These are phyloP conservation scores for Ormyrus nitidulus DNA, from an alignment of 2,888 invertebrate genomes.

Conservation along the genomic window DNA sequence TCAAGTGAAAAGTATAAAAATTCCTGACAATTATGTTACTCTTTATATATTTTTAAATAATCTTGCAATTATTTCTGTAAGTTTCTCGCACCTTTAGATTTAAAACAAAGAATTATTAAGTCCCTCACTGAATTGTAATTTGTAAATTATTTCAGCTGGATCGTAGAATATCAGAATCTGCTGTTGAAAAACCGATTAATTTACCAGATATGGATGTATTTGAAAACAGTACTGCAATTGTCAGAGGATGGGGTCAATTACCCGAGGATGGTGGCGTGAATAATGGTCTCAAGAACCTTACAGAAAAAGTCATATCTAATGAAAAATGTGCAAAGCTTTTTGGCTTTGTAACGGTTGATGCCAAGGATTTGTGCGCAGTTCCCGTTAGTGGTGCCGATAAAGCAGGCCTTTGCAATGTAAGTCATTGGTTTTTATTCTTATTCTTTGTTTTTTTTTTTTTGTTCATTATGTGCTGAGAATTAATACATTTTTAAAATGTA, in stretches of 20 bases:
- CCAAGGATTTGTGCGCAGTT: constrained; percentile 9
- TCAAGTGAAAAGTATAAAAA: not conserved
- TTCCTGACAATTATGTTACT: not conserved
- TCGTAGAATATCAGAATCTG: constrained; percentile 3
- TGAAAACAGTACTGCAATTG: not conserved
- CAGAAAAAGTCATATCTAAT: not conserved
- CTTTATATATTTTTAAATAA: not conserved
- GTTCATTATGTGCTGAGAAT: too few species aligned
- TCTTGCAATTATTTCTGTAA: constrained; percentile 19
- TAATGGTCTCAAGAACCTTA: not conserved
- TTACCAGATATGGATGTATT: constrained; percentile 5
- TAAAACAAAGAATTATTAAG: not conserved
- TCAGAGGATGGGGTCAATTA: constrained; percentile 10
- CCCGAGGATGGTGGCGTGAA: not conserved
- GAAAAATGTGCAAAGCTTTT: not conserved
- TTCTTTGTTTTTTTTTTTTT: too few species aligned
- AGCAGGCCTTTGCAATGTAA: constrained; percentile 32
- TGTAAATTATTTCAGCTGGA: constrained; percentile 3
- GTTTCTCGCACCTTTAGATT: not conserved
- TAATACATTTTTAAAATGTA: too few species aligned
- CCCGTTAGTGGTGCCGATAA: not conserved
- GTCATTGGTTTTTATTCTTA: not conserved
- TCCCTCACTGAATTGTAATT: not conserved
- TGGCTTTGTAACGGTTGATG: not conserved
- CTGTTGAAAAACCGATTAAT: not conserved